A percentile compares a stretch with the other conserved stretches of the same genome.
Conservation (phyloP, 92 coral and sea anemone species). For the Heliopora coerulea region DNA sequence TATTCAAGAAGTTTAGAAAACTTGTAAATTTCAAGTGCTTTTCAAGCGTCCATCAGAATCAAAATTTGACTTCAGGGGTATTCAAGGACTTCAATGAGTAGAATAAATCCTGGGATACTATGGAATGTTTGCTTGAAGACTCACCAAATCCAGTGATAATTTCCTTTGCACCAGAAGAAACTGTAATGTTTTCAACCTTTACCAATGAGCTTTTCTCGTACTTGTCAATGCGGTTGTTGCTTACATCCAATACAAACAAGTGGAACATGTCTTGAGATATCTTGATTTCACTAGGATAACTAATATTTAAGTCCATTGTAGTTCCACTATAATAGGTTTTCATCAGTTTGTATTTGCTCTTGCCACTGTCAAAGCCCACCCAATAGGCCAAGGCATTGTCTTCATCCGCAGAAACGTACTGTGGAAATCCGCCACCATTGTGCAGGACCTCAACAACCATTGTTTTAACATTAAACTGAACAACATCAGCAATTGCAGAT, state of each 20-base stretch:
- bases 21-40: no score
- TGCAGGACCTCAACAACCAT: background rate
- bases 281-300: background rate
- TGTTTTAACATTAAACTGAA: conserved; percentile 1
- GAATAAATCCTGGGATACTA: no score
- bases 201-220: conserved; percentile 12
- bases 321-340: background rate
- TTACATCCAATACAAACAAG: conserved; percentile 8
- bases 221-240: background rate
- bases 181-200: background rate
- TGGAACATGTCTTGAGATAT: background rate
- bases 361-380: conserved; percentile 1
- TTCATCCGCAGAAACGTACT: conserved; percentile 4
- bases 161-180: background rate
- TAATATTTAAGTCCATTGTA: conserved; percentile 5
- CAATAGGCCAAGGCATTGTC: background rate
- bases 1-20: no score
- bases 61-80: no score
- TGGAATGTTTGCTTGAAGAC: no score
- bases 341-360: background rate
- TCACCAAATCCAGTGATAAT: background rate
- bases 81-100: no score
- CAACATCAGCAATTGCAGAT: background rate
- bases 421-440: background rate
- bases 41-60: no score